These are phyloP conservation scores for Junonia oenone DNA, from an alignment of 2,888 invertebrate species.

Conservation along the genomic window DNA sequence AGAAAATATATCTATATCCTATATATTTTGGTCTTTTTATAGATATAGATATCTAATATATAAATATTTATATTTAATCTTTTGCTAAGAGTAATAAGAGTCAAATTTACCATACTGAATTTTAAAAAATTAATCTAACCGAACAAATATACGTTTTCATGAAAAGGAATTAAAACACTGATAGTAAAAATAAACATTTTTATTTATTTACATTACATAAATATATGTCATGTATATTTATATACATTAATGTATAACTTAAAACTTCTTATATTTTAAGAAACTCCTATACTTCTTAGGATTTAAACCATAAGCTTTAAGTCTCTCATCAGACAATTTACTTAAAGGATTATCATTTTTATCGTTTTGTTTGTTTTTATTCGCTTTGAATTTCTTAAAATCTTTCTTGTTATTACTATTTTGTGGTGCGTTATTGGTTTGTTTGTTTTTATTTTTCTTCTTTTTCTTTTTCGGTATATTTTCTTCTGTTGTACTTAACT, in stretches of 20 bases:
- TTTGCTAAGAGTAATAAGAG: no score
- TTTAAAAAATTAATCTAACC: no score
- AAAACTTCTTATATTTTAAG: slow-evolving; percentile 82
- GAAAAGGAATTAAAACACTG: not conserved
- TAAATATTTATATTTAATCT: no score
- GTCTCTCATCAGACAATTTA: slow-evolving; percentile 86
- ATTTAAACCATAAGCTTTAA: slow-evolving; percentile 95
- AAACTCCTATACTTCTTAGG: slow-evolving; percentile 92
- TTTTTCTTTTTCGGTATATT: slow-evolving; percentile 37
- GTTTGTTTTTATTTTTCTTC: slow-evolving; percentile 31
- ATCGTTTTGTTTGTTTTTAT: slow-evolving; percentile 34
- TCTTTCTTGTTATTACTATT: slow-evolving; percentile 32
- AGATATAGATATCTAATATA: no score
- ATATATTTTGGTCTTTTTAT: no score
- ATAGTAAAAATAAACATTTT: not conserved
- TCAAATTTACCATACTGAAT: no score
- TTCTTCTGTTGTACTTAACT: not conserved
- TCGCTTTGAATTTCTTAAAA: slow-evolving; percentile 41
- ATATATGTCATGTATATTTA: not conserved
- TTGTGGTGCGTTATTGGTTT: slow-evolving; percentile 20
- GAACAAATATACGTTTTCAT: no score
- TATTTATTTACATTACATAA: not conserved
- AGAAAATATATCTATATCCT: no score
- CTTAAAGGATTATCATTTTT: slow-evolving; percentile 49
- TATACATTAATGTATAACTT: slow-evolving; percentile 29